phyloP scores from a whole-genome alignment of 1,140 invertebrate genomes.

The Drosophila murphyi region DNA sequence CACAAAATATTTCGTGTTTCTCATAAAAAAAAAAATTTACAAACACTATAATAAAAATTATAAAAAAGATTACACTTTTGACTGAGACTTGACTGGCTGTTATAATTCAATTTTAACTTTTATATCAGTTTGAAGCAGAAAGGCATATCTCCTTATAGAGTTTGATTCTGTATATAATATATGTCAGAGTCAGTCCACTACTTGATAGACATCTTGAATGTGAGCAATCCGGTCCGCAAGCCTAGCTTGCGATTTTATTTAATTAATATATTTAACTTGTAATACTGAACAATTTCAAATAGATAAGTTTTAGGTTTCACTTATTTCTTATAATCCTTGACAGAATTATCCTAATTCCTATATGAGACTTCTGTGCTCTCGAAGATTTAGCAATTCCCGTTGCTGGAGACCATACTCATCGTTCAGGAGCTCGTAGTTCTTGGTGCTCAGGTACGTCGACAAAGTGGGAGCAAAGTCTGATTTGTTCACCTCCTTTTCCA shows the following conservation, averaged over 20 bases:
- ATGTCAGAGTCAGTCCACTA: too few relatives aligned
- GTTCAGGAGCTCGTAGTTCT: slow-evolving; percentile 59
- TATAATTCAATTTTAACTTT: too few relatives aligned
- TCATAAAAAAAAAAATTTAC: slow-evolving; percentile 25
- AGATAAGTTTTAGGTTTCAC: neutral
- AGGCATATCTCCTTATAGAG: too few relatives aligned
- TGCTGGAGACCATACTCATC: slow-evolving; percentile 46
- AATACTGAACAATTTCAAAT: too few relatives aligned
- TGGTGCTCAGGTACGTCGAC: slow-evolving; percentile 57
- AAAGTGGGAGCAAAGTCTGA: slow-evolving; percentile 38
- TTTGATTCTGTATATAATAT: too few relatives aligned
- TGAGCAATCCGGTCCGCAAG: too few relatives aligned
- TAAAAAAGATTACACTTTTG: slow-evolving; percentile 22
- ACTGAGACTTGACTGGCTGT: neutral
- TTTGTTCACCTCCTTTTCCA: slow-evolving; percentile 49
- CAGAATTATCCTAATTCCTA: neutral
- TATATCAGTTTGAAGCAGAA: too few relatives aligned
- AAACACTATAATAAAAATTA: slow-evolving; percentile 35
- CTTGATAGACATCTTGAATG: too few relatives aligned
- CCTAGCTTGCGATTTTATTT: too few relatives aligned
- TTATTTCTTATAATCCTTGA: neutral
- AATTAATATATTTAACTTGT: too few relatives aligned
- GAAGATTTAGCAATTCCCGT: slow-evolving; percentile 44
- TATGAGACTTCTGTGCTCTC: slow-evolving; percentile 5
- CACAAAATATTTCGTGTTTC: slow-evolving; percentile 45